Evolutionary conservation across 2,113 vertebrate species (phyloP).

Genomic region (Sander lucioperca): DNA sequence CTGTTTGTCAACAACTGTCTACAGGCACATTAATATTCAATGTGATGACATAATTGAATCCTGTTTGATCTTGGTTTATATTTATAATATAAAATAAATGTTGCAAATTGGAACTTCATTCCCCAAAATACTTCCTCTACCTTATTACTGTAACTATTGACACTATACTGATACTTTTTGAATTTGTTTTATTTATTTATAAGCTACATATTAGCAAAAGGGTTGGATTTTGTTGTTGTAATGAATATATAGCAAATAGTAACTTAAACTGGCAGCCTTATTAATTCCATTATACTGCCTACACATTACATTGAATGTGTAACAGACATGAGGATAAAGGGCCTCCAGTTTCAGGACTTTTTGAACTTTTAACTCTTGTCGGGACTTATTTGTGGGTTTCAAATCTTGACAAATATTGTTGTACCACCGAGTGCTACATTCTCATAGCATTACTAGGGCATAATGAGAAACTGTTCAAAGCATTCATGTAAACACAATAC

Average conservation of each 20-base stretch:
- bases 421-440: constrained; percentile 4
- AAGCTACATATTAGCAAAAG: not conserved
- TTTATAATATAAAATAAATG: constrained; percentile 11
- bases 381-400: constrained; percentile 3
- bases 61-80: not conserved
- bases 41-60: not conserved
- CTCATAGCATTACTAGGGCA: constrained; percentile 2
- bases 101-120: not conserved
- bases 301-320: not conserved
- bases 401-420: constrained; percentile 13
- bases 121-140: not conserved
- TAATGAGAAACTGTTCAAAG: constrained; percentile 17
- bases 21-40: not conserved
- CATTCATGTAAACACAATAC: constrained; percentile 21
- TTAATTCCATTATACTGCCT: not conserved
- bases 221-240: constrained; percentile 9
- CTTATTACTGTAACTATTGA: not conserved
- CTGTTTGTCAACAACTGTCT: not conserved
- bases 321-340: not conserved
- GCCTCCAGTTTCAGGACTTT: constrained; percentile 6
- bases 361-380: not conserved
- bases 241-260: constrained; percentile 25
- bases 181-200: not conserved
- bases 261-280: not conserved
- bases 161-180: not conserved